Evolutionary conservation across 2,113 vertebrate genomes (phyloP).

Genomic region (Nothobranchius furzeri): DNA sequence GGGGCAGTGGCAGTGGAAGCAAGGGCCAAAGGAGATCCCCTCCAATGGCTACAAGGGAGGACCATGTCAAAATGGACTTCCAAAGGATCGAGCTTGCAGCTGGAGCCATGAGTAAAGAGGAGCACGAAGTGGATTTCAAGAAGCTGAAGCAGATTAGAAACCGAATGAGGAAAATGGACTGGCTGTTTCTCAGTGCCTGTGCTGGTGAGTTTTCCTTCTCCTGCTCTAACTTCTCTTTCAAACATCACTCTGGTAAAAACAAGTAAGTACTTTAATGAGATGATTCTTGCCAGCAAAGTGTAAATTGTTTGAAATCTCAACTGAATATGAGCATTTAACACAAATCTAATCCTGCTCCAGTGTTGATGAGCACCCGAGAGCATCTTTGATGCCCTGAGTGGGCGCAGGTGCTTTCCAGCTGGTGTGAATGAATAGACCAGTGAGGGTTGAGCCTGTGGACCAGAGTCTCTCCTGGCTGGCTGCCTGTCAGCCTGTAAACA

Average conservation of each 20-base stretch:
- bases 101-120: conserved; percentile 85
- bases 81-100: conserved; percentile 92
- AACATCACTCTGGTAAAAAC: too few species aligned
- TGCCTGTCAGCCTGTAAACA: conserved; percentile 68
- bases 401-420: conserved; percentile 56
- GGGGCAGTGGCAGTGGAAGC: conserved; percentile 84
- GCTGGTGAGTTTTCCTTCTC: conserved; percentile 85
- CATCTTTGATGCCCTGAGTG: conserved; percentile 63
- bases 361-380: conserved; percentile 46
- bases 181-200: conserved; percentile 96
- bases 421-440: conserved; percentile 66
- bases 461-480: conserved; percentile 62
- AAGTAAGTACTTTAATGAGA: too few species aligned
- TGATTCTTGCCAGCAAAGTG: too few species aligned
- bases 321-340: background rate
- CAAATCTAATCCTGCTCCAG: conserved; percentile 37
- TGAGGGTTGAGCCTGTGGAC: conserved; percentile 33
- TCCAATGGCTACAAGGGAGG: conserved; percentile 83
- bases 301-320: conserved; percentile 5
- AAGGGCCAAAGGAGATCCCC: conserved; percentile 89
- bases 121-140: conserved; percentile 92
- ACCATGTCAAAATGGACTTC: conserved; percentile 91
- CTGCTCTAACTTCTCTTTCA: too few species aligned
- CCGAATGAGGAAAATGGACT: conserved; percentile 96
- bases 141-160: conserved; percentile 98